Evolutionary conservation across 2,797 vertebrate genomes (phyloP).

Genomic region (Characodon lateralis): DNA sequence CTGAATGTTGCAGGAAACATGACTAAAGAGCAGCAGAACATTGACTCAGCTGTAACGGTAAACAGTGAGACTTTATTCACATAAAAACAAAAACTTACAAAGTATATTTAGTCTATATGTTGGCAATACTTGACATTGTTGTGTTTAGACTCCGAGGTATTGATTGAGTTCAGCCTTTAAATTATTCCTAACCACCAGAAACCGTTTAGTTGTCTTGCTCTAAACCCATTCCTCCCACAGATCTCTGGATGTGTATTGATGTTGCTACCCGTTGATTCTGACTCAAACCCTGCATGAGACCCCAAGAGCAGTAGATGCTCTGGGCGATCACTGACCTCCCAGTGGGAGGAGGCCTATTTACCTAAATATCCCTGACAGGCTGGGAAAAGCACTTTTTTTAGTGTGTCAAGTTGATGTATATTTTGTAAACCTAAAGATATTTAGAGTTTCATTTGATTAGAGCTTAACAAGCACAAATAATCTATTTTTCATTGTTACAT

Average conservation of each 20-base stretch:
- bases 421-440: background rate
- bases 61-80: too few species aligned
- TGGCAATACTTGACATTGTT: constrained; percentile 3
- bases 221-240: constrained; percentile 5
- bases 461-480: background rate
- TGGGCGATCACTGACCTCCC: constrained; percentile 20
- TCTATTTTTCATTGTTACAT: background rate
- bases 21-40: too few species aligned
- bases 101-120: constrained; percentile 17
- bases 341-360: constrained; percentile 19
- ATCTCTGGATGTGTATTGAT: background rate
- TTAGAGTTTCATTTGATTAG: background rate
- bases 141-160: constrained; percentile 4
- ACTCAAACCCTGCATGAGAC: constrained; percentile 26
- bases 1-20: background rate
- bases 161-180: background rate
- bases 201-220: background rate
- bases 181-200: constrained; percentile 14
- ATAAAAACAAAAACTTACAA: background rate
- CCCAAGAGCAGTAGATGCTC: constrained; percentile 20
- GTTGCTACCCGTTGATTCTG: constrained; percentile 12
- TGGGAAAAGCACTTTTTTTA: background rate
- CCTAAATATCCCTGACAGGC: constrained; percentile 46
- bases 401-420: background rate
- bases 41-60: background rate